These are phyloP conservation scores for Rhipidura dahli DNA, from an alignment of 2,113 vertebrate genomes.

Conservation along the genomic window DNA sequence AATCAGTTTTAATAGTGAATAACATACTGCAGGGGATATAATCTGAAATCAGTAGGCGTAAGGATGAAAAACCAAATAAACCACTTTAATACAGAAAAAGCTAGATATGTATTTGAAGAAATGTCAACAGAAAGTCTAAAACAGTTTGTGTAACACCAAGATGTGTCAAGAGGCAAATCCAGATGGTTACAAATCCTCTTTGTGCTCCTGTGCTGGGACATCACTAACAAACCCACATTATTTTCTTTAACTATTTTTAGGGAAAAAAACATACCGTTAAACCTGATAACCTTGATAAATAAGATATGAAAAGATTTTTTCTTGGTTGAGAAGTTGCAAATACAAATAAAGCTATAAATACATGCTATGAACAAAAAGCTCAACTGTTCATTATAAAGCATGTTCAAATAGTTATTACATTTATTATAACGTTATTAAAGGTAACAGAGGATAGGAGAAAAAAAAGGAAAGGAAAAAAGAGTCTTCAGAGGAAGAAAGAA, in stretches of 20 bases:
- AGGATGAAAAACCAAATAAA: neutral
- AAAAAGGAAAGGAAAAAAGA: neutral
- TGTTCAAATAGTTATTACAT: neutral
- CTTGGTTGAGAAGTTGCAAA: neutral
- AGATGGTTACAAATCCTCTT: neutral
- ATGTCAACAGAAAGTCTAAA: neutral
- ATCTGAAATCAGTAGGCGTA: neutral
- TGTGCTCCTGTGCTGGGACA: neutral
- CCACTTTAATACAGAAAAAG: neutral
- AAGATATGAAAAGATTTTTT: neutral
- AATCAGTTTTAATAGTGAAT: neutral
- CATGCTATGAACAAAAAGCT: neutral
- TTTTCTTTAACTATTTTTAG: neutral
- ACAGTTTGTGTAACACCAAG: neutral
- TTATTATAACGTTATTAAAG: neutral
- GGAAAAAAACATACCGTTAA: neutral
- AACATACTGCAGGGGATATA: neutral
- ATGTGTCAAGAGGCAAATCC: neutral
- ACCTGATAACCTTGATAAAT: neutral
- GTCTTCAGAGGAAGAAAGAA: neutral
- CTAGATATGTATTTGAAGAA: neutral
- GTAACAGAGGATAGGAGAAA: neutral
- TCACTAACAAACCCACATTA: neutral
- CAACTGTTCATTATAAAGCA: neutral
- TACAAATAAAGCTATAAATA: neutral